These are phyloP conservation scores for Oxycera nigricornis DNA, from an alignment of 2,888 invertebrate species.

Conservation along the genomic window DNA sequence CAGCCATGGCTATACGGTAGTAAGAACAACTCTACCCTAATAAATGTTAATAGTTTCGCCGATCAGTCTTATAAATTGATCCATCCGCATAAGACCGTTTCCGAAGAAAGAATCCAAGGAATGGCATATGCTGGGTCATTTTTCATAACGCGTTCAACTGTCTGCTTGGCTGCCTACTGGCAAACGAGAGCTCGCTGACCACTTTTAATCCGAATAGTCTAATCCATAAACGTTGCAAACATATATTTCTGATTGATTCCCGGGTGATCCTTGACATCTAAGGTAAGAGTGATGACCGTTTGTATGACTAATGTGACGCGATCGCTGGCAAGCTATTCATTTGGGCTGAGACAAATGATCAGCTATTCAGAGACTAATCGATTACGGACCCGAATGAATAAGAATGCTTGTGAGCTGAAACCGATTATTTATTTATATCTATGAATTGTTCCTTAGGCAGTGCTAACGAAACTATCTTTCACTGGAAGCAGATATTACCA, in stretches of 20 bases:
- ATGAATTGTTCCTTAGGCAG: too few relatives aligned
- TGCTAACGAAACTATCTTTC: too few relatives aligned
- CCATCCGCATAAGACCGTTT: constrained; percentile 5
- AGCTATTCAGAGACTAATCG: constrained; percentile 8
- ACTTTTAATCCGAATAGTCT: background rate
- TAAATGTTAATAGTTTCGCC: background rate
- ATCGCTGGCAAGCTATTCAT: constrained; percentile 6
- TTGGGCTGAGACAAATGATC: background rate
- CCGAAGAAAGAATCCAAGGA: background rate
- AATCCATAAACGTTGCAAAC: background rate
- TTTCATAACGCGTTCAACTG: constrained; percentile 27
- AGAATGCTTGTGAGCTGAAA: too few relatives aligned
- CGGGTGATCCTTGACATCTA: constrained; percentile 42
- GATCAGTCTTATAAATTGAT: constrained; percentile 1
- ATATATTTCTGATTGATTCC: constrained; percentile 42
- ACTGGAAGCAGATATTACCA: too few relatives aligned
- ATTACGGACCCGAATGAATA: background rate
- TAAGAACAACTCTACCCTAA: background rate
- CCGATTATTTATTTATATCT: too few relatives aligned
- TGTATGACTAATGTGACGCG: constrained; percentile 11
- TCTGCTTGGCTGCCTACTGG: background rate
- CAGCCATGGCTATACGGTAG: too few relatives aligned
- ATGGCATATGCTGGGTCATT: constrained; percentile 25
- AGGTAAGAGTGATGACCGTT: constrained; percentile 17
- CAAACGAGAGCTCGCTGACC: background rate